Evolutionary conservation across 2,797 vertebrate species (phyloP).

Genomic region (Apogon hyalosoma): DNA sequence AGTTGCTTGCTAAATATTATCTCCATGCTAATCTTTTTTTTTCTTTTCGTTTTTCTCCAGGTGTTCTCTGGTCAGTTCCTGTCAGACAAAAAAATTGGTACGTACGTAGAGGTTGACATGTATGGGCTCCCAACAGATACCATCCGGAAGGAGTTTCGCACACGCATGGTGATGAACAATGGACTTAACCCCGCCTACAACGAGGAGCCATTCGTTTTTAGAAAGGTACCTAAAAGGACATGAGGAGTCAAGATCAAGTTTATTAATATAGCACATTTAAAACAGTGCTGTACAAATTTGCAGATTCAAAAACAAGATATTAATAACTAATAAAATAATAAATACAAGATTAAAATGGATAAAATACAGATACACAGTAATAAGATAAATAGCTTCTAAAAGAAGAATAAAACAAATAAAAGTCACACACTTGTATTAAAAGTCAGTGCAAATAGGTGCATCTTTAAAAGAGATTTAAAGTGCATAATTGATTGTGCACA

Average conservation of each 20-base stretch:
- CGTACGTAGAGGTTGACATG: slow-evolving; percentile 98
- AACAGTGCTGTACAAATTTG: no score
- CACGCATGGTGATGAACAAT: slow-evolving; percentile 99
- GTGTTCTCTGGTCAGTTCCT: slow-evolving; percentile 98
- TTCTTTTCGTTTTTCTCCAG: slow-evolving; percentile 66
- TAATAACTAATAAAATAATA: no score
- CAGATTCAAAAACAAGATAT: no score
- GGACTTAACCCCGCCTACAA: slow-evolving; percentile 98
- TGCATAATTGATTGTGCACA: no score
- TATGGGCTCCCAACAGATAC: slow-evolving; percentile 98
- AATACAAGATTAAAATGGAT: no score
- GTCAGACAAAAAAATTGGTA: slow-evolving; percentile 98
- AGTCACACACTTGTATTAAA: no score
- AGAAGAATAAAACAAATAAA: no score
- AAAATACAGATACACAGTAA: no score
- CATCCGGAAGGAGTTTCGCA: slow-evolving; percentile 97
- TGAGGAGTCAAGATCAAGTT: background rate
- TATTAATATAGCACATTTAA: no score
- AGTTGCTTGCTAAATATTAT: background rate
- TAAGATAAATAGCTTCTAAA: no score
- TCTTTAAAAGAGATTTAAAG: no score
- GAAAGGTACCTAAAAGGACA: slow-evolving; percentile 87
- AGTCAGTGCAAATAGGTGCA: no score
- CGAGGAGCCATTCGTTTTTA: slow-evolving; percentile 97
- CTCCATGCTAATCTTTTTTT: background rate